These are phyloP conservation scores for Actinia equina DNA, from an alignment of 64 coral and sea anemone genomes.

Conservation along the genomic window DNA sequence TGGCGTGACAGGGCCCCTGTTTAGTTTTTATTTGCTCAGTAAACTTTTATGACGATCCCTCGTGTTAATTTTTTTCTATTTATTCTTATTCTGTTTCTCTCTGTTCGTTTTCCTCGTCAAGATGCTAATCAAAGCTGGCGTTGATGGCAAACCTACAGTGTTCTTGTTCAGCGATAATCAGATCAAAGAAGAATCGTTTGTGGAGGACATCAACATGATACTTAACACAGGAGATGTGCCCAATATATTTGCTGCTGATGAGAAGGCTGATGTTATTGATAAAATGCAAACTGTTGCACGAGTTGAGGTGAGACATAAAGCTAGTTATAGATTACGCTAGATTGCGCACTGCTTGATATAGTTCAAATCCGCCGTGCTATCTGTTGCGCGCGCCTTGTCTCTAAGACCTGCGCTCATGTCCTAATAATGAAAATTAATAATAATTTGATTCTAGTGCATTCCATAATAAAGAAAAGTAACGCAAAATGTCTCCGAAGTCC, in stretches of 20 bases:
- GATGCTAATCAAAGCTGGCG: slow-evolving; percentile 95
- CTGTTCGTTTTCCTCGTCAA: not conserved
- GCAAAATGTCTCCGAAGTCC: too few relatives aligned
- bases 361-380: not conserved
- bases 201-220: slow-evolving; percentile 98
- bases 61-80: not conserved
- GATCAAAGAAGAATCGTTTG: slow-evolving; percentile 96
- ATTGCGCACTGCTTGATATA: not conserved
- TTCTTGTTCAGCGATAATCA: slow-evolving; percentile 99
- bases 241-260: slow-evolving; percentile 93
- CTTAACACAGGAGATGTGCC: slow-evolving; percentile 92
- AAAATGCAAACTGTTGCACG: slow-evolving; percentile 98
- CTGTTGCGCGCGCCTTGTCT: not conserved
- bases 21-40: too few relatives aligned
- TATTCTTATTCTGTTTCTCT: not conserved
- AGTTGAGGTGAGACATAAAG: slow-evolving; percentile 57
- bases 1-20: too few relatives aligned
- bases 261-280: slow-evolving; percentile 96
- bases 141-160: slow-evolving; percentile 88
- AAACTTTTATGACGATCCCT: too few relatives aligned
- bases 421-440: too few relatives aligned
- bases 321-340: not conserved
- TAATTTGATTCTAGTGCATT: too few relatives aligned
- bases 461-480: too few relatives aligned
- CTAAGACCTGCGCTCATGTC: not conserved